phyloP scores from a whole-genome alignment of 2,113 vertebrate genomes.

The Mus pahari region DNA sequence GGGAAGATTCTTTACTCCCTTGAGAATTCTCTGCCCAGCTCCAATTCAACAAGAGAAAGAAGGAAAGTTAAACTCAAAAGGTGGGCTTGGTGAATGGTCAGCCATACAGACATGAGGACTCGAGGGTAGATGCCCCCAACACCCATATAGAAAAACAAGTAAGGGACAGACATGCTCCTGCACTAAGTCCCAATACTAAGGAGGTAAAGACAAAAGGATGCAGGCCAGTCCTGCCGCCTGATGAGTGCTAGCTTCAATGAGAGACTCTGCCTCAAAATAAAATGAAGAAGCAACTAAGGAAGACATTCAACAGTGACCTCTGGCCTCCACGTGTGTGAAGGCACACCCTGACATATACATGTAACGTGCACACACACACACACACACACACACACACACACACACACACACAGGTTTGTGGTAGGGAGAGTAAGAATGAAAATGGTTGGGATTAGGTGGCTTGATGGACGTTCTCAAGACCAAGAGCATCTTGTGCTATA shows the following conservation, averaged over 20 bases:
- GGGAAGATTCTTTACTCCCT: background rate
- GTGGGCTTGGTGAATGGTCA: background rate
- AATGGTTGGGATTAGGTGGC: background rate
- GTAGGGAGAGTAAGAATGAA: background rate
- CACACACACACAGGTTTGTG: background rate
- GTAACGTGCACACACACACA: background rate
- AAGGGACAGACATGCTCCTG: background rate
- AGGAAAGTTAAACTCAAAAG: background rate
- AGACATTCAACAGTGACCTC: background rate
- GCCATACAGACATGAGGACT: background rate
- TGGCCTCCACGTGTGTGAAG: background rate
- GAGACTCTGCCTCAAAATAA: background rate
- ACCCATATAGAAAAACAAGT: background rate
- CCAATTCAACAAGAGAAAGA: background rate
- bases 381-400: background rate
- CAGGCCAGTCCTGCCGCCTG: background rate
- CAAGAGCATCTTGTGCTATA: background rate
- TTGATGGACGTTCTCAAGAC: background rate
- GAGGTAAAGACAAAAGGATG: background rate
- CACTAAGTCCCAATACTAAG: background rate
- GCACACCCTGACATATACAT: background rate
- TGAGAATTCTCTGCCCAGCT: background rate
- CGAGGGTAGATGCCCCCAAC: background rate
- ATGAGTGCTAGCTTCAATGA: background rate
- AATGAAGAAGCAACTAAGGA: background rate